These are phyloP conservation scores for Drosophila pseudotalamancana DNA, from an alignment of 2,888 invertebrate genomes.

Conservation along the genomic window DNA sequence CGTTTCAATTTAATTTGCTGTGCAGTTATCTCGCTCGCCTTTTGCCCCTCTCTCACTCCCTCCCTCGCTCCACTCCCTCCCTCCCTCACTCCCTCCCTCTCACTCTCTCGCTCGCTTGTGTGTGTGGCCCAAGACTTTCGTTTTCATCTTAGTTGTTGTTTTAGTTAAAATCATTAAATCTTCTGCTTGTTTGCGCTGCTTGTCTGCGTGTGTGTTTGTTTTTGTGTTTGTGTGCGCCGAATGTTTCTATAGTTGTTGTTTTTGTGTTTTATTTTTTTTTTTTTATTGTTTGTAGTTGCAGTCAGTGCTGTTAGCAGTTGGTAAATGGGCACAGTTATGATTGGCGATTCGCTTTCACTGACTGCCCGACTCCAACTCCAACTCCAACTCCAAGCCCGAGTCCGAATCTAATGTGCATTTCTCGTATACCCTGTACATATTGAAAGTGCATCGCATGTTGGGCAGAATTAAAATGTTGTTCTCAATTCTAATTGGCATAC, in stretches of 20 bases:
- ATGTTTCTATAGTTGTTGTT: slow-evolving; percentile 21
- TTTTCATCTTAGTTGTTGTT: slow-evolving; percentile 49
- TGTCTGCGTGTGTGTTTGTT: slow-evolving; percentile 1
- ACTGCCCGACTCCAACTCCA: neutral
- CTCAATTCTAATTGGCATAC: neutral
- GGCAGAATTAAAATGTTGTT: neutral
- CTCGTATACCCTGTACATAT: slow-evolving; percentile 11
- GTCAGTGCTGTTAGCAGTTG: slow-evolving; percentile 25
- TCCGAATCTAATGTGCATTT: slow-evolving; percentile 8
- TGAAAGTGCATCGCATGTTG: neutral
- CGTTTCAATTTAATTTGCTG: slow-evolving; percentile 48
- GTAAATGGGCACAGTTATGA: slow-evolving; percentile 46
- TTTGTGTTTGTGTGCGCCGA: slow-evolving; percentile 4
- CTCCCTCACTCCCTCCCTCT: neutral
- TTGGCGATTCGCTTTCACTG: slow-evolving; percentile 50
- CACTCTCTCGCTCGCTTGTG: neutral
- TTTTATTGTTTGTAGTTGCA: slow-evolving; percentile 40
- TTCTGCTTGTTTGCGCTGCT: slow-evolving; percentile 26
- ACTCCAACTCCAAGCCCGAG: slow-evolving; percentile 1
- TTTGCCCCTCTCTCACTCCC: neutral
- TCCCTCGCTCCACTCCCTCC: neutral
- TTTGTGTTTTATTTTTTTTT: slow-evolving; percentile 9
- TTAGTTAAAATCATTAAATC: slow-evolving; percentile 55
- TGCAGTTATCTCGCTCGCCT: slow-evolving; percentile 30
- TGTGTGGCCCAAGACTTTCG: slow-evolving; percentile 46